These are phyloP conservation scores for Drosophila navojoa DNA, from an alignment of 1,140 invertebrate genomes.

Conservation along the genomic window DNA sequence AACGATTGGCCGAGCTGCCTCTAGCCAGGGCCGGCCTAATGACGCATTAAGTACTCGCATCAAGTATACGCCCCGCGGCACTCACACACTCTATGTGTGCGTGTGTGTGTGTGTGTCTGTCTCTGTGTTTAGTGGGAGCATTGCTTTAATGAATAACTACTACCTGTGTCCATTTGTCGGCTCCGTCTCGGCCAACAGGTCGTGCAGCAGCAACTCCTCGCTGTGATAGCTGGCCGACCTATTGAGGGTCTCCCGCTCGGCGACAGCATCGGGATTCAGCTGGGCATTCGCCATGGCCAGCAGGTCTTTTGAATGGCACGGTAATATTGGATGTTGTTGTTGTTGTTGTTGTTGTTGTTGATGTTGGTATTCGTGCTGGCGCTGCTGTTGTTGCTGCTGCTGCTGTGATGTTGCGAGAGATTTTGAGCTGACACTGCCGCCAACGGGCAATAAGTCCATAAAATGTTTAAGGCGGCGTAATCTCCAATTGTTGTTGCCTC, in stretches of 20 bases:
- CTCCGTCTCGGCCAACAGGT: slow-evolving; percentile 41
- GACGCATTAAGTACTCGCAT: slow-evolving; percentile 27
- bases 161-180: slow-evolving; percentile 51
- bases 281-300: slow-evolving; percentile 1
- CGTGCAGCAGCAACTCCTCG: slow-evolving; percentile 61
- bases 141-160: slow-evolving; percentile 20
- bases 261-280: slow-evolving; percentile 24
- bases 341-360: not conserved
- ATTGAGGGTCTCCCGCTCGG: slow-evolving; percentile 24
- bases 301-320: not conserved
- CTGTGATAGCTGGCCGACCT: slow-evolving; percentile 57
- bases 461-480: slow-evolving; percentile 45
- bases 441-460: slow-evolving; percentile 52
- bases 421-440: slow-evolving; percentile 32
- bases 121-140: slow-evolving; percentile 9
- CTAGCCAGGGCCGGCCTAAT: slow-evolving; percentile 3
- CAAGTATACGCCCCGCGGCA: slow-evolving; percentile 29
- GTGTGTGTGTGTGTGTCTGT: not conserved
- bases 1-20: slow-evolving; percentile 1
- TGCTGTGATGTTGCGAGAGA: slow-evolving; percentile 24
- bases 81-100: not conserved
- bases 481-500: slow-evolving; percentile 31
- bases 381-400: slow-evolving; percentile 9
- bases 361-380: not conserved
- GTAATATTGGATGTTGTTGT: slow-evolving; percentile 11